Evolutionary conservation across 2,113 vertebrate species (phyloP), one percentile per base, ranked within the genome.

Genomic region (Mola mola): DNA sequence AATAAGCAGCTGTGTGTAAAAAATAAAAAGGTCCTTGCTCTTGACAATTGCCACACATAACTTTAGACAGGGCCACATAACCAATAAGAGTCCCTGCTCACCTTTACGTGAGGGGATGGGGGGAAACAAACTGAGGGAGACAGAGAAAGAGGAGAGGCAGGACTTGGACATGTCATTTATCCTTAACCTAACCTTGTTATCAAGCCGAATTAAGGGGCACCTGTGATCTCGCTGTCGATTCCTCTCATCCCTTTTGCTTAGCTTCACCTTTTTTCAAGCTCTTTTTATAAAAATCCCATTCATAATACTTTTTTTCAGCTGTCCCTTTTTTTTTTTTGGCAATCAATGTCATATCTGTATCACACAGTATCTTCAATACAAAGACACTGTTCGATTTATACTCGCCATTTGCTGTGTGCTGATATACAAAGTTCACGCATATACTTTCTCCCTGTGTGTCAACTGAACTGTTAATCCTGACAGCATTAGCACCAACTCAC

Each of bases 1-100:
- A 95, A 92, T 95, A 95, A 97, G 96, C 97, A 97, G 96, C 96
- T 98, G 97, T 94, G 94, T 94, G 85, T 87, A 87, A 89, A 88
- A 90, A 89, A 89, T 66, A 94, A 94, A 93, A 91, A 94, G 93
- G 94, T 95, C 94, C 93, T 92, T 92, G 93, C 94, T 96, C 94
- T 95, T 96, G 95, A 95, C 95, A 94, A 94, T 91, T 80, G 92
- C 91, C 93, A 92, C 84, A 82, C 93, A 92, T 95, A 90, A 95
- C 94, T 96, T 95, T 76, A 89, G 89, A 89, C 84, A 91, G 92
- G 88, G 91, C 93, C 90, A 90, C 93, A 92, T 93, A 94, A 92
- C 89, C 93, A 91, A 78, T 89, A 89, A 91, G 94, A 90, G 92
- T 94, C 94, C 93, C 92, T 79, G 93, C 93, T 94, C 93, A 95